A percentile compares a stretch with the other conserved stretches of the same genome.
These are phyloP conservation scores for Pissodes strobi DNA, from an alignment of 1,140 invertebrate genomes.

Conservation along the genomic window DNA sequence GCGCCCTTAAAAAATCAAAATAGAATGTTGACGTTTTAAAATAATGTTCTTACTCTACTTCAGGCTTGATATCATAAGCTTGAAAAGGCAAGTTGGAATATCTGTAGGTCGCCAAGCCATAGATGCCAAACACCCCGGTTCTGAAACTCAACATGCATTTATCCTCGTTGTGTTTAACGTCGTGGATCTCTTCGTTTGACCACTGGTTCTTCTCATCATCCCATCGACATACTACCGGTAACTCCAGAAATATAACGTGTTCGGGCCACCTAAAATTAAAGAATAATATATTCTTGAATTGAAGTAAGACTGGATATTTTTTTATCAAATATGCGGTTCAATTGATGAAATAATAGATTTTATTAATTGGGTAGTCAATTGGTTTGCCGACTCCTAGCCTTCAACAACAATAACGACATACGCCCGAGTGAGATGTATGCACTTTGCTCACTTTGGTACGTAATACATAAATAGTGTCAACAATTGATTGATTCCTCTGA, in stretches of 20 bases:
- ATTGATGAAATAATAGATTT: no score
- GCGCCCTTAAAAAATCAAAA: no score
- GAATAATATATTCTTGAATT: background rate
- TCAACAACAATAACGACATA: no score
- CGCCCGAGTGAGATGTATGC: no score
- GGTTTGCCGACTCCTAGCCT: no score
- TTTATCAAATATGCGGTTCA: no score
- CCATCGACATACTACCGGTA: constrained; percentile 80
- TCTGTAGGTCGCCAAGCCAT: constrained; percentile 73
- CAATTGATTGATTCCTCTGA: no score
- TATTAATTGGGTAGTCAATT: no score
- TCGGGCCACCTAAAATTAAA: constrained; percentile 65
- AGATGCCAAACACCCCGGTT: constrained; percentile 73
- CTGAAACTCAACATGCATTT: constrained; percentile 76
- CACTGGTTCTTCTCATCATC: constrained; percentile 64
- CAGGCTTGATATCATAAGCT: constrained; percentile 80
- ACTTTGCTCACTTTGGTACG: no score
- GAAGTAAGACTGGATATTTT: no score
- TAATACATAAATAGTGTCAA: no score
- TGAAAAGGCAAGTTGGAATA: constrained; percentile 84
- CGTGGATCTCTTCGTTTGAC: constrained; percentile 77
- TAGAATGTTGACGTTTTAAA: no score
- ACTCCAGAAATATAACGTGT: constrained; percentile 81
- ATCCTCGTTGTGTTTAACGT: constrained; percentile 83
- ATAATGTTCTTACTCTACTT: constrained; percentile 60